Base-by-base conservation (phyloP, 30 jellyfish, hydroid and myxozoan species). In the Chironex yamaguchii region DNA sequence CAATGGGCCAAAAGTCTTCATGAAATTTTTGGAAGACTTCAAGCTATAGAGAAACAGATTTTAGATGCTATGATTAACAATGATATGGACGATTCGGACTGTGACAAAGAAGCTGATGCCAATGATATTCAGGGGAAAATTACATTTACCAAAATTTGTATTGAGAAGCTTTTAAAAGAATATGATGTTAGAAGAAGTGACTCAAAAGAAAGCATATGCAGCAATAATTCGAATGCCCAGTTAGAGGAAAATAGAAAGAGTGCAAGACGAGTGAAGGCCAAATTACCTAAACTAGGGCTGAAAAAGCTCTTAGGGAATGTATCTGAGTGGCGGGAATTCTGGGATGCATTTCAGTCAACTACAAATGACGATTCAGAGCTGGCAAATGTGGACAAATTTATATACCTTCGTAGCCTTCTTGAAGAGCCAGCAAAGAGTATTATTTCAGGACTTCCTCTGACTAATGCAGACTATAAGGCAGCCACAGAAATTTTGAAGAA, bases 391-490 rank as follows among this genome's bases (percentile, higher is more conserved):
- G 88, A 76, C 52, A 76, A 76, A 53, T 76, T 76, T 29, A 76
- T 58, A 62, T 78, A 54, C 28, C 31, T 58, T 48, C 66, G 36
- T 22, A 78, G 90, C 27, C 36, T 53, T 34, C 42, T 54, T 22
- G 81, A 78, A 78, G 90, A 78, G 36, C 84, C 92, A 1, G 92
- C 92, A 13, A 28, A 72, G 17, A 82, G 76, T 28, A 79, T 82
- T 33, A 51, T 82, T 11, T 64, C 92, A 30, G 92, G 92, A 14
- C 49, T 82, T 54, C 67, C 85, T 21, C 26, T 82, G 75, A 82
- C 85, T 2, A 85, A 82, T 34, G 71, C 0, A 27, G 34, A 50
- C 49, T 81, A 81, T 42, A 79, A 67, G 31, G 34, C 84, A 3
- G 92, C 92, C 25, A 54, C 69, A 6, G 73, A 48, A 0, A 76